Percentiles rank a stretch among this genome's conserved stretches.
Conservation (phyloP, 2,797 vertebrate species). For the Myioborus miniatus region DNA sequence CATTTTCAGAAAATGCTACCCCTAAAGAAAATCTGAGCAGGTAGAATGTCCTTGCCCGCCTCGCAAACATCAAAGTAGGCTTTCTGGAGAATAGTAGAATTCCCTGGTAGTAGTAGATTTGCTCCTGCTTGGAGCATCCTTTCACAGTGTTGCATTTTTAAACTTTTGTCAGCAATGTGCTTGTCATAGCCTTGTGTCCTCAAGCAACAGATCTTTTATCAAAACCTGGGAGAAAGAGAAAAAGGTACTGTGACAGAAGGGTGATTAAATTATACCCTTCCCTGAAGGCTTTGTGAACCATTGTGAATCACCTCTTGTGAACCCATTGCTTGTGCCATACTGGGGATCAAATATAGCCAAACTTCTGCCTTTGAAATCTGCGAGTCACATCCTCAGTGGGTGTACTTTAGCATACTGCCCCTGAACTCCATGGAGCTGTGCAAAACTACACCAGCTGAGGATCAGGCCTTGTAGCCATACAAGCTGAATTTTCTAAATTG, state of each 20-base stretch:
- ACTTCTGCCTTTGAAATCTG: not conserved
- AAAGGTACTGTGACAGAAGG: not conserved
- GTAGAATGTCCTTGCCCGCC: not conserved
- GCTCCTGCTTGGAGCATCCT: not conserved
- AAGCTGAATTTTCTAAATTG: not conserved
- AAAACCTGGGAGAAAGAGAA: not conserved
- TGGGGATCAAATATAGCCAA: not conserved
- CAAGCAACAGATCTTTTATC: not conserved
- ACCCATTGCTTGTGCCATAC: not conserved
- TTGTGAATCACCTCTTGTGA: not conserved
- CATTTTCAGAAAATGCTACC: conserved; percentile 11
- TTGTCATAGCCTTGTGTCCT: not conserved
- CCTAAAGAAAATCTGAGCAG: conserved; percentile 15
- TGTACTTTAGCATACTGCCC: not conserved
- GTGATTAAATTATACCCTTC: not conserved
- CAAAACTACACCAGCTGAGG: not conserved
- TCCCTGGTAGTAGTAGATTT: not conserved
- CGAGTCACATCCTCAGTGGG: not conserved
- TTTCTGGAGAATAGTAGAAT: not conserved
- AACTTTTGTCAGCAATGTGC: not conserved
- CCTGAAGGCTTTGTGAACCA: not conserved
- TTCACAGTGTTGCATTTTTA: not conserved
- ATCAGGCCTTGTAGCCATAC: not conserved
- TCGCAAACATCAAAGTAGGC: not conserved
- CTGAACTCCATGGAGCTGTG: not conserved